Percentiles rank a stretch among this genome's conserved stretches.
Evolutionary conservation across 92 coral and sea anemone genomes (phyloP).

Genomic region (Epizoanthus ramosus): DNA sequence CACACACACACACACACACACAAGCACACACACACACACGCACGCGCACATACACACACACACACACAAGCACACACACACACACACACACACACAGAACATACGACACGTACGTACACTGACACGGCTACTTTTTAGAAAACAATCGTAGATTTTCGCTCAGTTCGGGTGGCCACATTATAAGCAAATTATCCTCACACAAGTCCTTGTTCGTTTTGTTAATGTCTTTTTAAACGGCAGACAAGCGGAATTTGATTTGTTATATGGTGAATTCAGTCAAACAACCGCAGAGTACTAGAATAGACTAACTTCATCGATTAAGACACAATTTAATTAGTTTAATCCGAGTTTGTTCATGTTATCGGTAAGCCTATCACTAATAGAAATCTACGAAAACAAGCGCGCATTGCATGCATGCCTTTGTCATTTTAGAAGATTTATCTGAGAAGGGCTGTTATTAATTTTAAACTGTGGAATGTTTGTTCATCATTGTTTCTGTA

Average conservation of each 20-base stretch:
- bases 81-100: neutral
- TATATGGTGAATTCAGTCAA: neutral
- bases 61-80: neutral
- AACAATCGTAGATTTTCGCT: neutral
- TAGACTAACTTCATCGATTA: neutral
- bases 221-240: conserved; percentile 28
- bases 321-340: neutral
- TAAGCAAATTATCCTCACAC: conserved; percentile 5
- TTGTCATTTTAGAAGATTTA: neutral
- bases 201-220: neutral
- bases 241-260: conserved; percentile 29
- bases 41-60: too few species aligned
- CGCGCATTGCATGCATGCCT: neutral
- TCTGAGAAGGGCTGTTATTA: neutral
- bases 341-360: neutral
- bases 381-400: neutral
- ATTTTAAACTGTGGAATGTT: neutral
- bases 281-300: neutral
- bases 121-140: neutral
- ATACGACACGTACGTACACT: neutral
- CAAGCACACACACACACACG: too few species aligned
- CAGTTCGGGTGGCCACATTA: conserved; percentile 22
- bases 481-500: neutral
- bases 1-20: neutral
- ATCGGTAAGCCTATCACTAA: neutral